Conservation (phyloP, 2,113 vertebrate species). For the Leucopsar rothschildi region DNA sequence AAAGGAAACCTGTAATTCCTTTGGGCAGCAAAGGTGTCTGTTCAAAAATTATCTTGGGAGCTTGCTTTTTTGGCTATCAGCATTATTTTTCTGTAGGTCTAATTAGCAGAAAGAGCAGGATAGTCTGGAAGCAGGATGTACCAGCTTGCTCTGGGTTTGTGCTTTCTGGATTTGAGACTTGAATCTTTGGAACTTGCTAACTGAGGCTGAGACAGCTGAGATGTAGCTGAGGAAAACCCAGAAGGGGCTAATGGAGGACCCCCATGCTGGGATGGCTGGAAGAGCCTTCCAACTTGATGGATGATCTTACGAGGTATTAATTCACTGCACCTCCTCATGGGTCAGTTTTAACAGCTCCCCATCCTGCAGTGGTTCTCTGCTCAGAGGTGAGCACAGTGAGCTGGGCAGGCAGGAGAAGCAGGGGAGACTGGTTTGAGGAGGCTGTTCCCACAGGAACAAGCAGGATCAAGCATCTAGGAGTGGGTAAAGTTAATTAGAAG, state of each 20-base stretch:
- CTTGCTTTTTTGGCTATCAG: background rate
- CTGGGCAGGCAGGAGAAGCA: background rate
- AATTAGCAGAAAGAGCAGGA: background rate
- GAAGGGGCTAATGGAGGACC: background rate
- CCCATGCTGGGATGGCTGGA: accelerated
- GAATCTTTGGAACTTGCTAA: background rate
- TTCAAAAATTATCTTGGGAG: background rate
- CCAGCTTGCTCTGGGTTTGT: background rate
- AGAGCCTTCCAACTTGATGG: background rate
- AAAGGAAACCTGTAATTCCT: background rate
- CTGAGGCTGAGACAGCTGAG: background rate
- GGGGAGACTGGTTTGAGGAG: background rate
- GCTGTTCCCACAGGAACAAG: background rate
- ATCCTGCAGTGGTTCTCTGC: background rate
- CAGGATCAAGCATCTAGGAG: background rate
- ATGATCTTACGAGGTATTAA: background rate
- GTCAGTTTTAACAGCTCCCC: background rate
- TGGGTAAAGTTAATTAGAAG: background rate
- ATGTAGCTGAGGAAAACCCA: background rate
- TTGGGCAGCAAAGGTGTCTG: background rate
- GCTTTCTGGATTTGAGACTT: background rate
- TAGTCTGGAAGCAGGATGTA: background rate
- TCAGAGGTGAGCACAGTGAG: background rate
- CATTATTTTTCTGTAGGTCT: background rate
- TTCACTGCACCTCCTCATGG: background rate